Conservation (phyloP, 1,140 invertebrate species). For the Eumaeus atala region DNA sequence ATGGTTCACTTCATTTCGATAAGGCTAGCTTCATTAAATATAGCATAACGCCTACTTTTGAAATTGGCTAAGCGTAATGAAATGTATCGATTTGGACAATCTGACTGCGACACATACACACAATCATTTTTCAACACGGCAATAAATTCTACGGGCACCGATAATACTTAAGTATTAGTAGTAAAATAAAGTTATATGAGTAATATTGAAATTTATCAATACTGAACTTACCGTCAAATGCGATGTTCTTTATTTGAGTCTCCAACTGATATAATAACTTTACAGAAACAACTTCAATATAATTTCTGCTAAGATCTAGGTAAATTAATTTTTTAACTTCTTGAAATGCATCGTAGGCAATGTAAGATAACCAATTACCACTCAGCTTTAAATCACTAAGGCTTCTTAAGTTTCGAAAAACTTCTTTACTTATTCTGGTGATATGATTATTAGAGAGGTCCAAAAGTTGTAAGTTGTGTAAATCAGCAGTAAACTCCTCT, state of each 20-base stretch:
- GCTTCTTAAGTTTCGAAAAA: conserved; percentile 83
- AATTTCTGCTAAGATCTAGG: conserved; percentile 90
- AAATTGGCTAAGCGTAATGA: no score
- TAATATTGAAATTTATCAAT: not conserved
- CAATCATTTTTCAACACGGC: no score
- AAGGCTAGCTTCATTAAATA: no score
- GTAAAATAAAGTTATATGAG: no score
- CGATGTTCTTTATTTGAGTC: conserved; percentile 84
- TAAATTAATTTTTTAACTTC: conserved; percentile 85
- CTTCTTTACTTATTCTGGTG: conserved; percentile 82
- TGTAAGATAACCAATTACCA: conserved; percentile 86
- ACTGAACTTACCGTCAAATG: conserved; percentile 81
- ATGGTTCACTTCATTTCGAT: no score
- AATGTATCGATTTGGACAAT: no score
- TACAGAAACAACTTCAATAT: conserved; percentile 85
- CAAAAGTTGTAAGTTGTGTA: conserved; percentile 84
- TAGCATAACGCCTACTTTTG: no score
- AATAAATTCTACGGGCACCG: no score
- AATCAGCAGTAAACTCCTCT: conserved; percentile 87
- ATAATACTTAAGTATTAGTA: no score
- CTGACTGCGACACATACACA: no score
- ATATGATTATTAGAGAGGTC: conserved; percentile 91
- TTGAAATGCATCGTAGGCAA: conserved; percentile 86
- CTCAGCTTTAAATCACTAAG: conserved; percentile 85
- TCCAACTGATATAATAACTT: conserved; percentile 85